Percentiles rank a stretch among this genome's conserved stretches.
Evolutionary conservation across 1,140 invertebrate genomes (phyloP).

Genomic region (Hydropsyche tenuis): DNA sequence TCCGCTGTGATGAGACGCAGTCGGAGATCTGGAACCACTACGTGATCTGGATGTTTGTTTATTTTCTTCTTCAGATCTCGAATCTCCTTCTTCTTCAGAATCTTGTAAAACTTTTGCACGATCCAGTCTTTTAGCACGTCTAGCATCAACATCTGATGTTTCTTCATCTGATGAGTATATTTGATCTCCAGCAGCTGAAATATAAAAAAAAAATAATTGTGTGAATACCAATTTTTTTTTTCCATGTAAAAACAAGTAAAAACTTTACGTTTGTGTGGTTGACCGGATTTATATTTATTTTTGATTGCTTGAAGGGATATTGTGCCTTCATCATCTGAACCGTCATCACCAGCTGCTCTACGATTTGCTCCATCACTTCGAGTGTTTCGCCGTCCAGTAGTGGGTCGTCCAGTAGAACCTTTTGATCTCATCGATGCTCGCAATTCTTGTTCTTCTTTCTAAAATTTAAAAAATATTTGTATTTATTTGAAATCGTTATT

Average conservation of each 20-base stretch:
- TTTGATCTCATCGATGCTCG: constrained; percentile 81
- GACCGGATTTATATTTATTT: constrained; percentile 83
- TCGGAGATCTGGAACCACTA: constrained; percentile 34
- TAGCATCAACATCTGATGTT: constrained; percentile 84
- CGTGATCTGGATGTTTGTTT: constrained; percentile 47
- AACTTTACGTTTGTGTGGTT: constrained; percentile 61
- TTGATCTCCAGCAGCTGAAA: constrained; percentile 65
- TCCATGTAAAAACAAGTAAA: constrained; percentile 15
- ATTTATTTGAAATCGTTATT: constrained; percentile 25
- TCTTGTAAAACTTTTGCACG: constrained; percentile 86
- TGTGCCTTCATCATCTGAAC: constrained; percentile 88
- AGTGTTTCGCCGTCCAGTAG: constrained; percentile 65
- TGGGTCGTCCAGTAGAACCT: constrained; percentile 63
- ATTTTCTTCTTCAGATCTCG: constrained; percentile 54
- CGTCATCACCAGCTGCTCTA: constrained; percentile 72
- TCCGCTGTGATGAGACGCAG: constrained; percentile 37
- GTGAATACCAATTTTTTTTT: not conserved
- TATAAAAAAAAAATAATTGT: constrained; percentile 39
- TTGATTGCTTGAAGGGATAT: constrained; percentile 95
- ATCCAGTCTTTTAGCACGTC: constrained; percentile 75
- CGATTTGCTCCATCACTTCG: constrained; percentile 66
- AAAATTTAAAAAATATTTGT: constrained; percentile 33
- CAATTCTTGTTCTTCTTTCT: constrained; percentile 95
- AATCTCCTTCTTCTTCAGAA: constrained; percentile 71
- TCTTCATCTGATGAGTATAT: constrained; percentile 95